These are phyloP conservation scores for Dynastes tityus DNA, from an alignment of 2,888 invertebrate genomes.

Conservation along the genomic window DNA sequence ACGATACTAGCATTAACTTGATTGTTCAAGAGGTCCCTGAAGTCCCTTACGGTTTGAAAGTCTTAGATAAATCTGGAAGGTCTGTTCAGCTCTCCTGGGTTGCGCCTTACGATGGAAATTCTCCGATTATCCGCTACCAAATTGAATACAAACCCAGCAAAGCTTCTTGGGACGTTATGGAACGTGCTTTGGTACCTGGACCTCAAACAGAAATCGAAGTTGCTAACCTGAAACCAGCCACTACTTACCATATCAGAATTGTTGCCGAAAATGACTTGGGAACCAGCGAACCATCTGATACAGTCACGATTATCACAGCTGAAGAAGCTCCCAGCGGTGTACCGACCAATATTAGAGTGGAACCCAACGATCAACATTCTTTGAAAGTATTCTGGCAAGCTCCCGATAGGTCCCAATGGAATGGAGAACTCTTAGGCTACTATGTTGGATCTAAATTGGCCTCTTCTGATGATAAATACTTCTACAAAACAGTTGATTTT, in stretches of 20 bases:
- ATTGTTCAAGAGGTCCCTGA: conserved; percentile 95
- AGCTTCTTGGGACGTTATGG: conserved; percentile 88
- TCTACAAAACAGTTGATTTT: conserved; percentile 93
- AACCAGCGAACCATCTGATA: conserved; percentile 92
- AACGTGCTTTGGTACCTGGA: conserved; percentile 91
- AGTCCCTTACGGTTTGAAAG: conserved; percentile 90
- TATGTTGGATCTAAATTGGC: conserved; percentile 92
- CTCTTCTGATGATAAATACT: conserved; percentile 88
- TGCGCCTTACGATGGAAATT: conserved; percentile 93
- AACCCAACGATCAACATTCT: conserved; percentile 90
- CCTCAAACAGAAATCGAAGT: conserved; percentile 92
- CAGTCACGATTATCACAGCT: conserved; percentile 94
- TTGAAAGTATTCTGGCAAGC: conserved; percentile 93
- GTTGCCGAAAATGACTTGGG: conserved; percentile 96
- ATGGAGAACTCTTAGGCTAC: conserved; percentile 92
- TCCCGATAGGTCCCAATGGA: conserved; percentile 91
- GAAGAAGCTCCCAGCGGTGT: conserved; percentile 90
- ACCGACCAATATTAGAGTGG: conserved; percentile 87
- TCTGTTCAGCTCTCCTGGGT: conserved; percentile 94
- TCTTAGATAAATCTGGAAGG: conserved; percentile 91
- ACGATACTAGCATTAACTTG: conserved; percentile 96
- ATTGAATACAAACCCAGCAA: conserved; percentile 93
- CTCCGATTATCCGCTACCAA: conserved; percentile 83
- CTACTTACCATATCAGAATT: conserved; percentile 93
- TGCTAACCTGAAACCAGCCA: conserved; percentile 90